Evolutionary conservation across 1,140 invertebrate genomes (phyloP).

Genomic region (Ptiloglossa arizonensis): DNA sequence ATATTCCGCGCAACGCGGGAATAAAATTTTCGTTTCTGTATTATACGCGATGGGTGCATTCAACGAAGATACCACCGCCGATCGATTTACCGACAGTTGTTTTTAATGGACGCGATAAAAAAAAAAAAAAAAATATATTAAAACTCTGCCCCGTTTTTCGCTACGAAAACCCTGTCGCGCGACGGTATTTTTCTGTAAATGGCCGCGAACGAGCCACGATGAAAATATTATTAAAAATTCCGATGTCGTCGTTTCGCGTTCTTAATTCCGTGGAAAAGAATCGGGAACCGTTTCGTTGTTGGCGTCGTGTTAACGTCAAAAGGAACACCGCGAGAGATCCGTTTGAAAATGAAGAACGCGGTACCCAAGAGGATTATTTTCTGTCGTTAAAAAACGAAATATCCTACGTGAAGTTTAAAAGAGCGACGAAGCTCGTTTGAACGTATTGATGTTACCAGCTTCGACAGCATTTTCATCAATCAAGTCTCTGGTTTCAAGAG

Average conservation of each 20-base stretch:
- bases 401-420: too few species aligned
- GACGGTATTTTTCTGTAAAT: too few species aligned
- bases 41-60: background rate
- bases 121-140: background rate
- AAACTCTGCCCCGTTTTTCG: background rate
- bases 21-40: constrained; percentile 20
- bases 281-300: too few species aligned
- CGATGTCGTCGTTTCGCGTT: background rate
- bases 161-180: too few species aligned
- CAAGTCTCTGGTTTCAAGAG: background rate
- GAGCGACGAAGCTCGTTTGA: too few species aligned
- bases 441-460: background rate
- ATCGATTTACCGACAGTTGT: background rate
- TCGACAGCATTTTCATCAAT: background rate
- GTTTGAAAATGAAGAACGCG: too few species aligned
- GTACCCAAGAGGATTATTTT: too few species aligned
- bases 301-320: too few species aligned
- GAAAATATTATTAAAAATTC: too few species aligned
- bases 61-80: background rate
- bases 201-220: too few species aligned
- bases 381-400: background rate
- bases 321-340: too few species aligned
- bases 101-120: background rate
- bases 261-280: too few species aligned
- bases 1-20: background rate